Base-by-base conservation (phyloP, 2,888 invertebrate species). In the Dendrolimus pini region DNA sequence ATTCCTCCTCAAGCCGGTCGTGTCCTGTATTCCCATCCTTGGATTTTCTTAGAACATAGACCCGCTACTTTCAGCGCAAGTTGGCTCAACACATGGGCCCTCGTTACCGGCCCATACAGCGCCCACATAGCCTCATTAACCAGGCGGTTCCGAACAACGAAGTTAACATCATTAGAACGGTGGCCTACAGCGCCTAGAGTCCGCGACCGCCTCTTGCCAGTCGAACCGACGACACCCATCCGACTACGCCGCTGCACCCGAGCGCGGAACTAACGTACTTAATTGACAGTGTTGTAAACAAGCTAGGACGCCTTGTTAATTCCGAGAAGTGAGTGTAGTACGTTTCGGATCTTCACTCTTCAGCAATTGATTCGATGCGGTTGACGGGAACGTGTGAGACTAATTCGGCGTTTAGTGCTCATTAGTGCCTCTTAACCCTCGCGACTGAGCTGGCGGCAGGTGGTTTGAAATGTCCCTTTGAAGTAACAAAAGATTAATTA, bases 1-100 rank as follows among this genome's bases (percentile, higher is more conserved):
- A 82, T 83, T 83, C 81, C 75, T 71, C 64, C 62, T 61, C 68
- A 64, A 62, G 63, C 61, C 62, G 75, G 65, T 74, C 74, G 77
- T 72, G 84, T 81, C 83, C 86, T 71, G 85, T 78, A 82, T 88
- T 81, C 75, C 82, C 83, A 80, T 85, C 77, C 77, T 77, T 68
- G 78, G 77, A 64, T 65, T 65, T 89, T 87, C 89, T 74, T 68
- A 80, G 88, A 88, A 89, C 65, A 61, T 68, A 72, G 80, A 77
- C 75, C 85, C 85, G 83, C 81, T 81, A 83, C 69, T 62, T n/a
- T 67, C 68, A 62, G 64, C 70, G 57, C 68, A 68, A 63, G 69
- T 66, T 67, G 60, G 57, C 59, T 59, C 61, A 61, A 41, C 41
- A 41, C 55, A 59, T 12, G 79, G 75, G 73, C 74, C 72, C 74